Evolutionary conservation across 2,888 invertebrate species (phyloP).

Genomic region (Ferrisia virgata): DNA sequence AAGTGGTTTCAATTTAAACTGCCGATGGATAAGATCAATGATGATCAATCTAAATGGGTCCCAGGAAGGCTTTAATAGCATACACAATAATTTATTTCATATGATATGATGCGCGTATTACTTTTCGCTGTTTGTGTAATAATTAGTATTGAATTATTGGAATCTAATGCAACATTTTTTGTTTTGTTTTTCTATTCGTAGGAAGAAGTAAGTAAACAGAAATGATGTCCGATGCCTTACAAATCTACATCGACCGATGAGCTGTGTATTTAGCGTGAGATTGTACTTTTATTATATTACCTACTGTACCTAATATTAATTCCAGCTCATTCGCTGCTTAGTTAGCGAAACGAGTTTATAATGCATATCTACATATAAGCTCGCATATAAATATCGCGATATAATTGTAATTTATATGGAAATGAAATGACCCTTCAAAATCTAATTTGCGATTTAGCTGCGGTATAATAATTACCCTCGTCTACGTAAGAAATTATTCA

Average conservation of each 20-base stretch:
- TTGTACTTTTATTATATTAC: background rate
- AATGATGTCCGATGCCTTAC: conserved; percentile 1
- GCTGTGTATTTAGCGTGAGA: background rate
- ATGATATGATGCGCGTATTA: background rate
- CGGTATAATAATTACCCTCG: too few relatives aligned
- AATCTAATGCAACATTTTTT: conserved; percentile 32
- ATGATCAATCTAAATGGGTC: background rate
- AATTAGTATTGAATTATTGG: background rate
- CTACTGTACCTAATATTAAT: too few relatives aligned
- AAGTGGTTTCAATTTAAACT: background rate
- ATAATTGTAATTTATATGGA: too few relatives aligned
- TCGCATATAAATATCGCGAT: too few relatives aligned
- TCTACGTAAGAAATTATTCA: too few relatives aligned
- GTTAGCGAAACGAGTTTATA: background rate
- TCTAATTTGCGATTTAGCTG: too few relatives aligned
- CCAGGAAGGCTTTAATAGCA: background rate
- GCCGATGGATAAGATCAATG: background rate
- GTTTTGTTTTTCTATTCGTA: conserved; percentile 31
- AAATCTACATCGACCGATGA: background rate
- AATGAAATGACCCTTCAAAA: too few relatives aligned
- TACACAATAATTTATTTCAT: background rate
- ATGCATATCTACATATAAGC: too few relatives aligned
- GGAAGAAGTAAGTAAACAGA: conserved; percentile 44
- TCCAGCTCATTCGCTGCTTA: background rate
- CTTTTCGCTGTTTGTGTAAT: background rate